Conservation (phyloP, 2,888 invertebrate species). For the Metopia argyrocephala region DNA sequence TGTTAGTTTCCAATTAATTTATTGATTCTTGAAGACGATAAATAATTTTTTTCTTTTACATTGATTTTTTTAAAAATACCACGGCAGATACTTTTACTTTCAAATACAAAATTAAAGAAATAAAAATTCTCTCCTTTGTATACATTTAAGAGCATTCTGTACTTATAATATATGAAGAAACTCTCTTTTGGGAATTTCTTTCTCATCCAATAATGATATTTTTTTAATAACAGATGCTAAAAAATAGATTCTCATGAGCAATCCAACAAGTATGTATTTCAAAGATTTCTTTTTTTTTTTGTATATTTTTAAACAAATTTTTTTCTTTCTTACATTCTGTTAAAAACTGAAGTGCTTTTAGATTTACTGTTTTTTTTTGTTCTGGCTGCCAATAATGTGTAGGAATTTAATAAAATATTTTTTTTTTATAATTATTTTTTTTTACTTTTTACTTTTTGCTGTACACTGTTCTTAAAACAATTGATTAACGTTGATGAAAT, state of each 20-base stretch:
- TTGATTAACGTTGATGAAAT: slow-evolving; percentile 19
- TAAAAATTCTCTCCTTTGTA: neutral
- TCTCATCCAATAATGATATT: no score
- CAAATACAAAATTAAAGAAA: neutral
- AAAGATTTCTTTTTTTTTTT: slow-evolving; percentile 6
- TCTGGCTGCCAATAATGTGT: neutral
- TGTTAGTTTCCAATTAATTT: slow-evolving; percentile 19
- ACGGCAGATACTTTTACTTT: slow-evolving; percentile 40
- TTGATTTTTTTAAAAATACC: neutral
- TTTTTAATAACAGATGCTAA: slow-evolving; percentile 11
- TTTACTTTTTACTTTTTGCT: neutral
- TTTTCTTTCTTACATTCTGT: neutral
- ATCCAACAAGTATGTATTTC: slow-evolving; percentile 33
- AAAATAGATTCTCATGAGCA: neutral
- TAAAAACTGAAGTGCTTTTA: neutral
- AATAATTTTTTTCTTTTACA: neutral
- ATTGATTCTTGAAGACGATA: slow-evolving; percentile 18
- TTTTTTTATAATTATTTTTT: neutral
- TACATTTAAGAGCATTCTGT: neutral
- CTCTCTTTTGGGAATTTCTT: neutral
- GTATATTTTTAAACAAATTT: neutral
- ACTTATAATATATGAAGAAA: no score
- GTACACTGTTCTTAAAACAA: neutral
- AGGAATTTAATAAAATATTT: neutral
- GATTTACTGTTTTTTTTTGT: neutral